Evolutionary conservation across 1,140 invertebrate species (phyloP).

Genomic region (Drosophila tani): DNA sequence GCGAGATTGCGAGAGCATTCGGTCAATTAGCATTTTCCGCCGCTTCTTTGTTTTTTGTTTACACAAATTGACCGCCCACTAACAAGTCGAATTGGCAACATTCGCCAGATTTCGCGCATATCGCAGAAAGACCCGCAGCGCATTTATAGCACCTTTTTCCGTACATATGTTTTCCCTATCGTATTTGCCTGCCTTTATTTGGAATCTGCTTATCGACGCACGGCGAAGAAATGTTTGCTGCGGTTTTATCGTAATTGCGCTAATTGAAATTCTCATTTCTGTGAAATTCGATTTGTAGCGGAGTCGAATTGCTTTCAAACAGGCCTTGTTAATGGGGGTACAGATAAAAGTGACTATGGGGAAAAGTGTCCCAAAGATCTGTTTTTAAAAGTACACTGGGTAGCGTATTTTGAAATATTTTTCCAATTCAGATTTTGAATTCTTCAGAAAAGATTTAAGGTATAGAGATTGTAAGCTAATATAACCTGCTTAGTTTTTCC

Average conservation of each 20-base stretch:
- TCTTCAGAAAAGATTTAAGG: no score
- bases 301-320: slow-evolving; percentile 27
- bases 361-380: no score
- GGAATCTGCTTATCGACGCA: slow-evolving; percentile 16
- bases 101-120: slow-evolving; percentile 30
- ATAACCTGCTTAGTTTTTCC: no score
- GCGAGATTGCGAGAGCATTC: slow-evolving; percentile 19
- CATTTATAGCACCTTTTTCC: slow-evolving; percentile 45
- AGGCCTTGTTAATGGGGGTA: slow-evolving; percentile 48
- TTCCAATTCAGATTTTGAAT: no score
- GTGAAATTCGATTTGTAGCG: slow-evolving; percentile 22
- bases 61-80: slow-evolving; percentile 34
- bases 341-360: neutral
- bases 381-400: no score
- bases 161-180: slow-evolving; percentile 41
- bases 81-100: slow-evolving; percentile 25
- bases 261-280: slow-evolving; percentile 56
- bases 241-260: slow-evolving; percentile 71
- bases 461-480: no score
- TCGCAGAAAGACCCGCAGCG: slow-evolving; percentile 6
- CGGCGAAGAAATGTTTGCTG: slow-evolving; percentile 45
- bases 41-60: slow-evolving; percentile 36
- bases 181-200: slow-evolving; percentile 25
- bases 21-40: slow-evolving; percentile 28
- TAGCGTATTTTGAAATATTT: no score